These are phyloP conservation scores for Brienomyrus longianalis DNA, from an alignment of 2,113 vertebrate species.

Conservation along the genomic window DNA sequence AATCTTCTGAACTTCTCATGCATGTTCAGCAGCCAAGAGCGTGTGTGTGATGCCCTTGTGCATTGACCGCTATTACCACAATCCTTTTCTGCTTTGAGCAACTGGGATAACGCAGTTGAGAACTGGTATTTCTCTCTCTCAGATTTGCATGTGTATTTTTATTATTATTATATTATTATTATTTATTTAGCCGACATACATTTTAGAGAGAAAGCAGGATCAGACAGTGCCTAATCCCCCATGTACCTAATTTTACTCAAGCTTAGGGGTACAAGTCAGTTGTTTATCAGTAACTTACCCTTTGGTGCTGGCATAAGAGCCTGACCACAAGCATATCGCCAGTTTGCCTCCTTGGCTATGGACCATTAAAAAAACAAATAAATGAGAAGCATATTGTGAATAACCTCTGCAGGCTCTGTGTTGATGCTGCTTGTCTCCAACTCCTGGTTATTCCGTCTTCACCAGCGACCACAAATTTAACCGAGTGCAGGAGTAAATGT, in stretches of 20 bases:
- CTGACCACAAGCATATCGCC: background rate
- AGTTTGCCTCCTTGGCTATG: background rate
- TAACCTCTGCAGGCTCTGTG: background rate
- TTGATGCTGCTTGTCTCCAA: background rate
- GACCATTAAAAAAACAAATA: background rate
- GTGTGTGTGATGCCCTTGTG: background rate
- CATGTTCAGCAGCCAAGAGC: background rate
- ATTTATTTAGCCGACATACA: background rate
- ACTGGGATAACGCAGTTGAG: background rate
- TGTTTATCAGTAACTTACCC: background rate
- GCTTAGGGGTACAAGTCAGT: background rate
- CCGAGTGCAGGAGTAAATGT: background rate
- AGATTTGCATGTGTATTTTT: background rate
- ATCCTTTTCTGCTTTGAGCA: background rate
- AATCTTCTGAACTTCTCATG: background rate
- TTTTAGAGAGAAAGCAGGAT: background rate
- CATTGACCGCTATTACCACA: background rate
- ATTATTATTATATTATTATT: no score
- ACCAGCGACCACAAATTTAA: background rate
- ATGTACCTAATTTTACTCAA: background rate
- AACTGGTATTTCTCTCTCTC: background rate
- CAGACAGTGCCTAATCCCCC: background rate
- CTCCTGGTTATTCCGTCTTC: background rate
- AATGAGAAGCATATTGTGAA: background rate
- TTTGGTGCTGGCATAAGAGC: no score